Conservation (phyloP, 1,140 invertebrate species). For the Ephestia elutella region DNA sequence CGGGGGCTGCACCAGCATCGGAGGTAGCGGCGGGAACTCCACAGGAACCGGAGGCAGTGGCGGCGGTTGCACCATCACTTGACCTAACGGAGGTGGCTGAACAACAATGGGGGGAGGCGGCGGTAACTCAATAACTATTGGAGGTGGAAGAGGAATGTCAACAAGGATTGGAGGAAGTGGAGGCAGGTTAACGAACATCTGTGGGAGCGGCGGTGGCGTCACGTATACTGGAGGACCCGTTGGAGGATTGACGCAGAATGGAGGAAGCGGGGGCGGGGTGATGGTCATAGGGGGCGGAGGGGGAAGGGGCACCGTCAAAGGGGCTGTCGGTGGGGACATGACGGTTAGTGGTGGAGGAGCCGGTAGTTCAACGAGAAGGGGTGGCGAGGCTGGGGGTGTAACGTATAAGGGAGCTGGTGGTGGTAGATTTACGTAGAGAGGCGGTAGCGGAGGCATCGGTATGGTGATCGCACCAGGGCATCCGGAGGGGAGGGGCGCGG, state of each 20-base stretch:
- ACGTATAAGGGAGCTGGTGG: constrained; percentile 30
- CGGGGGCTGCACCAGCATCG: constrained; percentile 53
- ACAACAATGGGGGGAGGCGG: constrained; percentile 45
- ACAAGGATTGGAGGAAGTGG: constrained; percentile 40
- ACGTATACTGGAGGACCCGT: constrained; percentile 45
- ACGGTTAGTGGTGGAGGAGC: constrained; percentile 42
- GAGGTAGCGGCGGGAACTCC: constrained; percentile 43
- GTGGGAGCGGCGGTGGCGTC: constrained; percentile 41
- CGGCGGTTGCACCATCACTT: constrained; percentile 50
- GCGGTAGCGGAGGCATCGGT: constrained; percentile 30
- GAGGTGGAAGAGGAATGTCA: constrained; percentile 45
- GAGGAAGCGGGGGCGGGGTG: constrained; percentile 38
- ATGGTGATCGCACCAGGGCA: constrained; percentile 8
- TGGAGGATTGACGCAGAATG: constrained; percentile 49
- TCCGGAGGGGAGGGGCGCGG: constrained; percentile 21
- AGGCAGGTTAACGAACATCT: constrained; percentile 47
- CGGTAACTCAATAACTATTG: constrained; percentile 51
- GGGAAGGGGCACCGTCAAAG: constrained; percentile 43
- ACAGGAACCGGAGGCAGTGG: constrained; percentile 46
- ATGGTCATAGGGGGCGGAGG: constrained; percentile 40
- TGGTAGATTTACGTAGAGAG: constrained; percentile 33
- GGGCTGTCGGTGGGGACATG: constrained; percentile 39
- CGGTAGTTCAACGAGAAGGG: constrained; percentile 43
- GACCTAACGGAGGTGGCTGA: constrained; percentile 45
- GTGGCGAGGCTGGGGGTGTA: constrained; percentile 43